These are phyloP conservation scores for Entosphenus tridentatus DNA, from an alignment of 2,113 vertebrate species.

Conservation along the genomic window DNA sequence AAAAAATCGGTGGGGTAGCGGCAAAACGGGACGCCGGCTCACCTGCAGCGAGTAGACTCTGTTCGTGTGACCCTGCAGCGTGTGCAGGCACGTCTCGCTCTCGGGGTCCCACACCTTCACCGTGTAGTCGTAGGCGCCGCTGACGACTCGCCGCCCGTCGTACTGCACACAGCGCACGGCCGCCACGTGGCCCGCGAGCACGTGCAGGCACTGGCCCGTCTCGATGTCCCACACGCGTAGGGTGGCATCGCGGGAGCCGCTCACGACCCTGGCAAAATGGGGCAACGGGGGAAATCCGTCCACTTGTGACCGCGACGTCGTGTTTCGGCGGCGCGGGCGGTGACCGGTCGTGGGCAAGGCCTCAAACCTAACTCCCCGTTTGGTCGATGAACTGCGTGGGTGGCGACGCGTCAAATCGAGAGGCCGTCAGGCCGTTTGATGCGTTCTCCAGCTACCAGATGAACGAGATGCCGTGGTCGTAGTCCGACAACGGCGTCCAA, in stretches of 20 bases:
- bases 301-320: no score
- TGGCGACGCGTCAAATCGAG: background rate
- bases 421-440: background rate
- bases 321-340: background rate
- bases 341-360: background rate
- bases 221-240: conserved; percentile 25
- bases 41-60: conserved; percentile 23
- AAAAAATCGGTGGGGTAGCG: no score
- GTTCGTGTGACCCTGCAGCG: conserved; percentile 22
- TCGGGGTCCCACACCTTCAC: conserved; percentile 26
- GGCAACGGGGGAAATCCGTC: no score
- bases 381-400: background rate
- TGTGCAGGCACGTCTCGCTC: conserved; percentile 24
- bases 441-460: background rate
- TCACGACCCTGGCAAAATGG: conserved; percentile 19
- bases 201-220: conserved; percentile 20
- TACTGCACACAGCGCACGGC: conserved; percentile 24
- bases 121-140: conserved; percentile 20
- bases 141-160: conserved; percentile 19
- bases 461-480: no score
- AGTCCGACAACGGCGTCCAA: no score
- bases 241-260: conserved; percentile 18
- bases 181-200: conserved; percentile 22
- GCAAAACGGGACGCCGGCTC: no score
- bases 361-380: background rate